Evolutionary conservation across 2,113 vertebrate genomes (phyloP).

Genomic region (Conger conger): DNA sequence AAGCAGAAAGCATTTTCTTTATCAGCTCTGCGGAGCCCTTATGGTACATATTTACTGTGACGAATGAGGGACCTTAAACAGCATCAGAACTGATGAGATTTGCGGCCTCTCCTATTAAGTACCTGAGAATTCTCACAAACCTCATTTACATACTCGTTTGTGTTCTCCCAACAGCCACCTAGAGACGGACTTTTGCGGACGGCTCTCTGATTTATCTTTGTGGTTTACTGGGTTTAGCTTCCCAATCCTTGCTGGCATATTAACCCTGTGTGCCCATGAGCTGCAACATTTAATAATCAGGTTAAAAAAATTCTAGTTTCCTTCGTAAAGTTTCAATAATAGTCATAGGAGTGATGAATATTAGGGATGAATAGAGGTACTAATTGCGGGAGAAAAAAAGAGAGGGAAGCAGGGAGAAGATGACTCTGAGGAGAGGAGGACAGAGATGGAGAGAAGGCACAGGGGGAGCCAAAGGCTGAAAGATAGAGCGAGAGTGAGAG

Average conservation of each 20-base stretch:
- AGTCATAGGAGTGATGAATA: conserved; percentile 24
- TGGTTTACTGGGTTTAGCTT: too few species aligned
- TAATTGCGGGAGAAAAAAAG: neutral
- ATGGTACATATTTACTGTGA: too few species aligned
- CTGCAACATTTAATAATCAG: neutral
- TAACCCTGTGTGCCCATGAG: neutral
- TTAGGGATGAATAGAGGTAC: conserved; percentile 39
- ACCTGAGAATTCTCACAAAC: too few species aligned
- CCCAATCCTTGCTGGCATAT: neutral
- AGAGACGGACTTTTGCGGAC: too few species aligned
- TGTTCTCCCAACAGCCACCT: too few species aligned
- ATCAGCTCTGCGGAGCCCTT: too few species aligned
- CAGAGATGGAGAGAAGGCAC: neutral
- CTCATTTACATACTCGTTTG: too few species aligned
- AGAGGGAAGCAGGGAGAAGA: conserved; percentile 13
- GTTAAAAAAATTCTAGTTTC: neutral
- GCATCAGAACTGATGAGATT: too few species aligned
- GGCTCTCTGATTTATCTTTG: too few species aligned
- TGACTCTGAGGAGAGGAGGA: neutral
- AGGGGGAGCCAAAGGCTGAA: neutral
- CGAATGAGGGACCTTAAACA: too few species aligned
- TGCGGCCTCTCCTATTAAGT: too few species aligned
- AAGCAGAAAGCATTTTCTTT: too few species aligned
- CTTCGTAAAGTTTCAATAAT: neutral
- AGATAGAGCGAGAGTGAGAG: conserved; percentile 26